These are phyloP conservation scores for Syngnathus acus DNA, from an alignment of 2,797 vertebrate species.

Conservation along the genomic window DNA sequence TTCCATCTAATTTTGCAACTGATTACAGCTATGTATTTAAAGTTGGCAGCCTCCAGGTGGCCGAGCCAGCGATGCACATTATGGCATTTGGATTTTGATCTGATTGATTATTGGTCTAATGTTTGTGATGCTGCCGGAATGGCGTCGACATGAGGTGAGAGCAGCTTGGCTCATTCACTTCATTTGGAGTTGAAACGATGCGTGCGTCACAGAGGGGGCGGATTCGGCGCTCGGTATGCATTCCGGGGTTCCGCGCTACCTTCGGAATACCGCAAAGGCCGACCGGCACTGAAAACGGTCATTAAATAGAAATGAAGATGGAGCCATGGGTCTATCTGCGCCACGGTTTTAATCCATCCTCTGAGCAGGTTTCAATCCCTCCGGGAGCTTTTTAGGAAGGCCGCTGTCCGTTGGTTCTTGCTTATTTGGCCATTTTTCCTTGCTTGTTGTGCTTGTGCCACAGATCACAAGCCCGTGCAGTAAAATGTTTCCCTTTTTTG, in stretches of 20 bases:
- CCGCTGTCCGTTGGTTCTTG: not conserved
- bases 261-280: not conserved
- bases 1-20: not conserved
- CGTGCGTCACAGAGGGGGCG: not conserved
- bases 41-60: not conserved
- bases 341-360: not conserved
- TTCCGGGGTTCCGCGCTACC: not conserved
- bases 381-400: not conserved
- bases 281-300: not conserved
- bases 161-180: not conserved
- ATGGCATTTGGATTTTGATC: not conserved
- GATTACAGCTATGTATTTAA: not conserved
- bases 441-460: not conserved
- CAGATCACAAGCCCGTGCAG: not conserved
- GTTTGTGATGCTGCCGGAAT: not conserved
- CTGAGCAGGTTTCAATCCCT: not conserved
- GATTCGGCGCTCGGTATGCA: not conserved
- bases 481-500: not conserved
- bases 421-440: slow-evolving; percentile 6
- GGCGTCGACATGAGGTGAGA: not conserved
- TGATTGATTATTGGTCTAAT: not conserved
- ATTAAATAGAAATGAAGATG: slow-evolving; percentile 1
- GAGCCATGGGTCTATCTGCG: not conserved
- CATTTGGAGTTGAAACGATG: not conserved
- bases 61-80: not conserved